phyloP scores from a whole-genome alignment of 1,140 invertebrate genomes.

The Marisa cornuarietis region DNA sequence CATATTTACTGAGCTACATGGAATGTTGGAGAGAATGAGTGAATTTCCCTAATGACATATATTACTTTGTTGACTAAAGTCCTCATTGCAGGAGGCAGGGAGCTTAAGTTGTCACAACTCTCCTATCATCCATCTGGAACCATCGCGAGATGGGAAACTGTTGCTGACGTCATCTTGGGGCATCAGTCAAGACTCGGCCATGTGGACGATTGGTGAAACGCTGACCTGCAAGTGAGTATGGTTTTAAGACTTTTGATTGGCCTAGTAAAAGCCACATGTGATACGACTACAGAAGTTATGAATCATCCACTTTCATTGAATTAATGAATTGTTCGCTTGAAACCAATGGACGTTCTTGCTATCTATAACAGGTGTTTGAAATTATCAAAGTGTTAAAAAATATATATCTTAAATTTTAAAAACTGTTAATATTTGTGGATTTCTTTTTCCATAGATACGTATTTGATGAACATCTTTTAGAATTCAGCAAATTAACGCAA shows the following conservation, averaged over 20 bases:
- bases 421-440: too few relatives aligned
- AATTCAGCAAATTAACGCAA: constrained; percentile 88
- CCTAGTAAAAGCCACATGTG: background rate
- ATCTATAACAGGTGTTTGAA: too few relatives aligned
- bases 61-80: background rate
- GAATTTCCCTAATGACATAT: too few relatives aligned
- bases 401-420: too few relatives aligned
- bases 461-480: constrained; percentile 87
- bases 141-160: constrained; percentile 77
- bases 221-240: constrained; percentile 41
- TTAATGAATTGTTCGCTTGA: too few relatives aligned
- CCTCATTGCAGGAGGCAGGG: constrained; percentile 73
- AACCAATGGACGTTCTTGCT: background rate
- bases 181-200: constrained; percentile 78
- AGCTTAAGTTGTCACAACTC: constrained; percentile 84
- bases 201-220: constrained; percentile 78
- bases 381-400: too few relatives aligned
- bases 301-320: too few relatives aligned
- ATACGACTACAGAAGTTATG: too few relatives aligned
- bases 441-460: constrained; percentile 41
- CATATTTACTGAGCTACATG: too few relatives aligned
- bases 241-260: background rate
- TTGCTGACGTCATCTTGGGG: constrained; percentile 88
- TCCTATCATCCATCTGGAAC: constrained; percentile 82
- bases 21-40: too few relatives aligned